These are phyloP conservation scores for Drosophila guanche DNA, from an alignment of 1,140 invertebrate genomes.

Conservation along the genomic window DNA sequence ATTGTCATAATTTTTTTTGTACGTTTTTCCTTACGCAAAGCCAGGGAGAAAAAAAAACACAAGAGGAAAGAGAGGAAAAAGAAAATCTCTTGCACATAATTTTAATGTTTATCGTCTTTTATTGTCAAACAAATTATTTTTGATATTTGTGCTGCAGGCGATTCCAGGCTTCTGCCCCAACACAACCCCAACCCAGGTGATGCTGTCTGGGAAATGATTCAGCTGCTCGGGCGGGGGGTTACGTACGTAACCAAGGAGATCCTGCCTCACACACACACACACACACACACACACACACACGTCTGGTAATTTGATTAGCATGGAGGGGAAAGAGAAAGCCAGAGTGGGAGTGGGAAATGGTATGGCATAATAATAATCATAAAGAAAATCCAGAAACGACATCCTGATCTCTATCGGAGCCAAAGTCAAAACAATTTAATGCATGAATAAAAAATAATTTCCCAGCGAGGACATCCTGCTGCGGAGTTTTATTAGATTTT, in stretches of 20 bases:
- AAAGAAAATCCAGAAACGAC: slow-evolving; percentile 56
- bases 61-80: slow-evolving; percentile 7
- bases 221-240: slow-evolving; percentile 44
- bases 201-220: slow-evolving; percentile 65
- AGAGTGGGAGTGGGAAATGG: not conserved
- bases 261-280: slow-evolving; percentile 21
- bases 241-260: slow-evolving; percentile 36
- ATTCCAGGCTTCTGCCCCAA: slow-evolving; percentile 1
- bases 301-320: slow-evolving; percentile 78
- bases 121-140: slow-evolving; percentile 84
- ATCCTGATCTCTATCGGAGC: slow-evolving; percentile 66
- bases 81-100: slow-evolving; percentile 77
- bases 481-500: slow-evolving; percentile 70
- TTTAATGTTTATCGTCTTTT: slow-evolving; percentile 83
- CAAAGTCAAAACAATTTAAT: slow-evolving; percentile 81
- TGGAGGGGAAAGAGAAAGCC: slow-evolving; percentile 27
- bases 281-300: slow-evolving; percentile 27
- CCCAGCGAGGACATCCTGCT: slow-evolving; percentile 51
- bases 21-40: slow-evolving; percentile 8
- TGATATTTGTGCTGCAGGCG: slow-evolving; percentile 78
- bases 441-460: slow-evolving; percentile 80
- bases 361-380: slow-evolving; percentile 65
- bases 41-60: slow-evolving; percentile 6
- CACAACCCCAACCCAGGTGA: slow-evolving; percentile 15
- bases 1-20: slow-evolving; percentile 41